These are phyloP conservation scores for Heliconius hortense DNA, from an alignment of 2,888 invertebrate species.

Conservation along the genomic window DNA sequence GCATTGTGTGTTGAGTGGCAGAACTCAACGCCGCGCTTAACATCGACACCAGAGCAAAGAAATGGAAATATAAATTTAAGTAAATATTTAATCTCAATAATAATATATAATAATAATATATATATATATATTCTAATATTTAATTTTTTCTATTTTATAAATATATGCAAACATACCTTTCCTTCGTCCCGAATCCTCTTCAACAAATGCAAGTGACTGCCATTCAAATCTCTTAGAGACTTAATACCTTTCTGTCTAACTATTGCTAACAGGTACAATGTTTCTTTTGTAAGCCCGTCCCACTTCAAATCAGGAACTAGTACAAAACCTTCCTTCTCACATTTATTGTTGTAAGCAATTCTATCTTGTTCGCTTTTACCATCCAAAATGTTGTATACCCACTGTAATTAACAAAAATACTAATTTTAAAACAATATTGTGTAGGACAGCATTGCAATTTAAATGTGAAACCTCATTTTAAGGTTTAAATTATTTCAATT, in stretches of 20 bases:
- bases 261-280: slow-evolving; percentile 93
- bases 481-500: no score
- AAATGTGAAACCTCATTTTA: no score
- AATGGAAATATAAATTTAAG: no score
- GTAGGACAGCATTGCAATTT: no score
- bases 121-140: no score
- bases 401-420: slow-evolving; percentile 79
- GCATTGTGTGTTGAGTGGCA: no score
- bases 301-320: slow-evolving; percentile 97
- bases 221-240: slow-evolving; percentile 92
- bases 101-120: no score
- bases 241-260: slow-evolving; percentile 87
- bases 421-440: no score
- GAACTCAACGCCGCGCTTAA: no score
- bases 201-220: slow-evolving; percentile 89
- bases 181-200: slow-evolving; percentile 90
- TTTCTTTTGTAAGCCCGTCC: slow-evolving; percentile 90
- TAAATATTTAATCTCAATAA: no score
- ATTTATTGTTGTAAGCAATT: slow-evolving; percentile 86
- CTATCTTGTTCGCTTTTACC: slow-evolving; percentile 95
- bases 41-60: no score
- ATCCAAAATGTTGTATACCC: slow-evolving; percentile 98
- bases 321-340: slow-evolving; percentile 91
- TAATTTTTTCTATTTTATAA: no score
- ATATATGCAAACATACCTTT: slow-evolving; percentile 71